Evolutionary conservation across 2,888 invertebrate genomes (phyloP), one percentile per base, ranked within the genome.

Genomic region (Gastracanthus pulcherrimus): DNA sequence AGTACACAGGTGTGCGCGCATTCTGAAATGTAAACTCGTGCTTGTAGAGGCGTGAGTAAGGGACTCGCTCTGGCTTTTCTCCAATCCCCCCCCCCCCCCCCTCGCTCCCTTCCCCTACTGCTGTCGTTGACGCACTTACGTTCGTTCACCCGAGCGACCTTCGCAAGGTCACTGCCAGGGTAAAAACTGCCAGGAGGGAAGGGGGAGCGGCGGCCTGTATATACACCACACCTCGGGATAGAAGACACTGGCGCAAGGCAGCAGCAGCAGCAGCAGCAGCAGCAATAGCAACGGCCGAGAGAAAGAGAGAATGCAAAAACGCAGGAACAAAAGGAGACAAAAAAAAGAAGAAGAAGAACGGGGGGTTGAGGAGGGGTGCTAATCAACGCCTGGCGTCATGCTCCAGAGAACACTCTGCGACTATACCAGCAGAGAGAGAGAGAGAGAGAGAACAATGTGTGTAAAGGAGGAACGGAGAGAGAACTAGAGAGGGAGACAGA

Each of bases 101-200:
- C 58, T 60, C n/a, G n/a, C 26, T 9, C 36, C 51, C 51, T 19
- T n/a, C 36, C 26, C 29, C 9, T 38, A 7, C 23, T 6, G 2
- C 55, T 9, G 36, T 4, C 26, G 76, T 69, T 69, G 77, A 75
- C 80, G 72, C 69, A 82, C 66, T 80, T 77, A 62, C 81, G 91
- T 91, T 90, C 91, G 89, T 91, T 91, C 90, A 91, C 91, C 90
- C 89, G 89, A 89, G 88, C 90, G 90, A 89, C 91, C 91, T 91
- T 91, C 88, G 89, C 91, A 91, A 91, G 91, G 91, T 90, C 90
- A 91, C 88, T 75, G 87, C 86, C 85, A 85, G 86, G 86, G 80
- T 81, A 83, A 82, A 84, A 83, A 77, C 69, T 29, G 16, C n/a
- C 4, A 34, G 16, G 82, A 86, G 84, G 86, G 86, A 80, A 87